These are phyloP conservation scores for Aselliscus stoliczkanus DNA, from an alignment of 2,797 vertebrate species.

Conservation along the genomic window DNA sequence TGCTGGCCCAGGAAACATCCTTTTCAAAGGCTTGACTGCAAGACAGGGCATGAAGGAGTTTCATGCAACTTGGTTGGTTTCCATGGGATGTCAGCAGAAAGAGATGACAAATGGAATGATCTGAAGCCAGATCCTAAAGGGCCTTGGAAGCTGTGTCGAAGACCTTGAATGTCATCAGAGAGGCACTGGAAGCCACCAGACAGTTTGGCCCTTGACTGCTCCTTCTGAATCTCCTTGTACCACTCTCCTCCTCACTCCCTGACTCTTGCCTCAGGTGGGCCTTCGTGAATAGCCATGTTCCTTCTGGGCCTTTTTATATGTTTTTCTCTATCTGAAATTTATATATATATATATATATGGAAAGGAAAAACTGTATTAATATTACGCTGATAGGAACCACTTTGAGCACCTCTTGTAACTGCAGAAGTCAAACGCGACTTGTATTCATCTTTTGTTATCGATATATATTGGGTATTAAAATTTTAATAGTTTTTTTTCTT, in stretches of 20 bases:
- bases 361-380: too few relatives aligned
- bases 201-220: neutral
- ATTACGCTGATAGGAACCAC: too few relatives aligned
- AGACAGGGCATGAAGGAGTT: neutral
- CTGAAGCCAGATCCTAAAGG: neutral
- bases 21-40: neutral
- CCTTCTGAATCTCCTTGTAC: accelerated
- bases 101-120: neutral
- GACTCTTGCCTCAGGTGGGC: neutral
- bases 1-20: neutral
- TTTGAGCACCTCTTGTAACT: too few relatives aligned
- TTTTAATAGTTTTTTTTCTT: too few relatives aligned
- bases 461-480: neutral
- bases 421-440: too few relatives aligned
- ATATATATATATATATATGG: neutral
- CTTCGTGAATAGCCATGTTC: neutral
- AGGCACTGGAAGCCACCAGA: neutral
- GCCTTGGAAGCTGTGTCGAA: neutral
- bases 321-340: neutral
- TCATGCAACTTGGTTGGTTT: neutral
- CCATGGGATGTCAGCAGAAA: neutral
- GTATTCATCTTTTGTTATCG: neutral
- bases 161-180: neutral
- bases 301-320: neutral
- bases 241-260: accelerated